Evolutionary conservation across 2,888 invertebrate genomes (phyloP), one percentile per base, ranked within the genome.

Genomic region (Acrobasis repandana): DNA sequence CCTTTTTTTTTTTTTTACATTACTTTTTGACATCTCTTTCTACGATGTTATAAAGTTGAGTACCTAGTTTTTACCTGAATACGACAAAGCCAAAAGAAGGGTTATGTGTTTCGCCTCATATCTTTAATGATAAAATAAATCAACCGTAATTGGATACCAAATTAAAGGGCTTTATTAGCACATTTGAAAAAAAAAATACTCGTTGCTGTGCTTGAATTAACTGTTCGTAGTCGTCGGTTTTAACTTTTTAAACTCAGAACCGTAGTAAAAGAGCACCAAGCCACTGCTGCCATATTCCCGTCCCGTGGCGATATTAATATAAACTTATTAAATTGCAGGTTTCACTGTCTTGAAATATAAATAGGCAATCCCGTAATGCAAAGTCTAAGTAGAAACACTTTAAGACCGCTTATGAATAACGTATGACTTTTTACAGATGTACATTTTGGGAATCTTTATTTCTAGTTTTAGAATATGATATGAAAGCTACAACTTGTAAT

Each of bases 311-410:
- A 63, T 61, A 61, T 66, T 62, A 67, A 67, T 67, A 66, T 66
- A 47, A 61, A 62, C 61, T 73, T 72, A 75, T 73, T 74, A 74
- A 71, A 73, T 74, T 67, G 62, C 60, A 34, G 46, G 46, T 54
- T 47, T 60, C 56, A 43, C 60, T 60, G 50, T 46, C 60, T 47
- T 52, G 46, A 60, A 52, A 60, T 60, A 60, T 60, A 60, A 60
- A 60, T 60, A 60, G 48, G 57, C 54, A 54, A 54, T 54, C 38
- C 54, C 54, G 54, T 54, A 54, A 54, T 58, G 57, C 57, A 11
- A 34, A 57, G 57, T 16, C 18, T 54, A 38, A 36, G 52, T 18
- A 38, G 54, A 20, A 54, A 54, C 54, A 54, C 54, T 54, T 38
- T 54, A 54, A 57, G 47, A 57, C 56, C 47, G 47, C 47, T 47